phyloP scores from a whole-genome alignment of 1,140 invertebrate genomes.

The Solenopsis fugax region DNA sequence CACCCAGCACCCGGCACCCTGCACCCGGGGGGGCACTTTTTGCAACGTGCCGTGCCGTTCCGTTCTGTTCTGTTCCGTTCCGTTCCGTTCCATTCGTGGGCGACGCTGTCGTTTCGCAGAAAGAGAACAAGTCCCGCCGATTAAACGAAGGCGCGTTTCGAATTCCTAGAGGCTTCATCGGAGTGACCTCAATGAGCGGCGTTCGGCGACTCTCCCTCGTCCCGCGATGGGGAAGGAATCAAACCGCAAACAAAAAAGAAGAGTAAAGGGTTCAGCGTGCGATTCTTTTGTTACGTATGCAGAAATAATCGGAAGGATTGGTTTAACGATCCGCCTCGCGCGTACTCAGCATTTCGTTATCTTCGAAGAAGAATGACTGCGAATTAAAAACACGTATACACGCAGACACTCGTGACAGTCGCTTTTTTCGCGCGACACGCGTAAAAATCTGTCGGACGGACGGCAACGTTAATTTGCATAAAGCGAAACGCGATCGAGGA shows the following conservation, averaged over 20 bases:
- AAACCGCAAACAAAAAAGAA: not conserved
- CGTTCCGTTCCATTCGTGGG: slow-evolving; percentile 28
- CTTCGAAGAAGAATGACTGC: slow-evolving; percentile 11
- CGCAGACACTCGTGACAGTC: not conserved
- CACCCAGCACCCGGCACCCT: too few species aligned
- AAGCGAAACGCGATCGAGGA: slow-evolving; percentile 62
- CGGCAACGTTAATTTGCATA: slow-evolving; percentile 54
- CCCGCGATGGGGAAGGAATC: not conserved
- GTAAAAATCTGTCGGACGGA: slow-evolving; percentile 53
- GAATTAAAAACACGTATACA: slow-evolving; percentile 28
- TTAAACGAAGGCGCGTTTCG: slow-evolving; percentile 32
- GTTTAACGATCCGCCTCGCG: not conserved
- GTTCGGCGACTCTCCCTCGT: not conserved
- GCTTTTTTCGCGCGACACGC: slow-evolving; percentile 12
- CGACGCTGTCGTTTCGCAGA: slow-evolving; percentile 27
- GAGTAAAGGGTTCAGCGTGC: not conserved
- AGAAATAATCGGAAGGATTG: slow-evolving; percentile 4
- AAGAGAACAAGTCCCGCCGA: slow-evolving; percentile 45
- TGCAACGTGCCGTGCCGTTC: not conserved
- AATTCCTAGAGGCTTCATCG: slow-evolving; percentile 31
- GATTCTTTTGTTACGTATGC: not conserved
- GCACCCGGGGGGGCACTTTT: slow-evolving; percentile 15
- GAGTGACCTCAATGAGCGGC: slow-evolving; percentile 35
- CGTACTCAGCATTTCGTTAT: slow-evolving; percentile 3
- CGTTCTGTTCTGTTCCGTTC: too few species aligned